phyloP scores from a whole-genome alignment of 2,888 invertebrate species.

The Coelinius sp. region DNA sequence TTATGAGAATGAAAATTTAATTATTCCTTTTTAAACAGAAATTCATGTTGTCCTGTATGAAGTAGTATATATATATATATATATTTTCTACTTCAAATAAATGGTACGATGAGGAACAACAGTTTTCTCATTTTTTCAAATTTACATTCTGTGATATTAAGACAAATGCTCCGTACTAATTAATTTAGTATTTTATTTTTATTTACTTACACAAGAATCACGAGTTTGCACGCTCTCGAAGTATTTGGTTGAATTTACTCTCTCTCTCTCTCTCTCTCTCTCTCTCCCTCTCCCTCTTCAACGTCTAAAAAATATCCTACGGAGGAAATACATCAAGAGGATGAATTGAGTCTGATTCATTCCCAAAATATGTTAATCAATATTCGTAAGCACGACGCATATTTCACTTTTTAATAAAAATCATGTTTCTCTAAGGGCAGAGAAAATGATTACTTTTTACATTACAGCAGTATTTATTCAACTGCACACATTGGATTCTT shows the following conservation, averaged over 20 bases:
- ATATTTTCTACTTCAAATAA: not conserved
- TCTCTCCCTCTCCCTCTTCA: not conserved
- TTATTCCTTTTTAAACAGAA: not conserved
- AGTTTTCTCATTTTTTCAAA: not conserved
- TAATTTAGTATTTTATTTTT: not conserved
- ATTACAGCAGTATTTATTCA: too few relatives aligned
- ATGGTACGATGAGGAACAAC: too few relatives aligned
- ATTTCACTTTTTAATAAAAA: not conserved
- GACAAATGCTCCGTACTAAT: too few relatives aligned
- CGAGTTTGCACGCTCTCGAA: not conserved
- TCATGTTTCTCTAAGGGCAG: not conserved
- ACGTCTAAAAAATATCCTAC: not conserved
- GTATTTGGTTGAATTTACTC: not conserved
- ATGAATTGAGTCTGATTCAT: not conserved
- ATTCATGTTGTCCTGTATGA: not conserved
- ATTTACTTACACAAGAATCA: not conserved
- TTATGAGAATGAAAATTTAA: slow-evolving; percentile 2
- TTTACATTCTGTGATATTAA: too few relatives aligned
- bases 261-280: not conserved
- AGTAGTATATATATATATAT: too few relatives aligned
- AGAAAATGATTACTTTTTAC: not conserved
- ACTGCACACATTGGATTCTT: too few relatives aligned
- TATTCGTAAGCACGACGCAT: not conserved
- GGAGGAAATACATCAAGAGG: not conserved
- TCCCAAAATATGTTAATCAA: not conserved